These are phyloP conservation scores for Trachelus stipa DNA, from an alignment of 2,888 invertebrate genomes.

Conservation along the genomic window DNA sequence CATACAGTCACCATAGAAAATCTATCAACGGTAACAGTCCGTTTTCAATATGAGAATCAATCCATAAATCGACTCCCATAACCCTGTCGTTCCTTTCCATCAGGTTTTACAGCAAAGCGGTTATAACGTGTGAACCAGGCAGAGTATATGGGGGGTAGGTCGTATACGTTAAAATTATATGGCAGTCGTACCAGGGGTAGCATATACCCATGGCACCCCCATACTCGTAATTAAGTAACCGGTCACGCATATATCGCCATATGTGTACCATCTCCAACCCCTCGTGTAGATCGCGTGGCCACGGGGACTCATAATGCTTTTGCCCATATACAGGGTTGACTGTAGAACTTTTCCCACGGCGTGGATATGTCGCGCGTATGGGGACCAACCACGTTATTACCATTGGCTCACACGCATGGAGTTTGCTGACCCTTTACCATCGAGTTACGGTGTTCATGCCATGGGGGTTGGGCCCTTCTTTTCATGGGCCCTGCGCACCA, in stretches of 20 bases:
- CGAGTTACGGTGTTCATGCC: background rate
- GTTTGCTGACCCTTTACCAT: background rate
- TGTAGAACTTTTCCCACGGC: conserved; percentile 35
- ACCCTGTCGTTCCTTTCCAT: background rate
- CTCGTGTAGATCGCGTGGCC: background rate
- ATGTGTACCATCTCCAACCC: background rate
- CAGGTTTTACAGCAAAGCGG: background rate
- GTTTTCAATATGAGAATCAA: background rate
- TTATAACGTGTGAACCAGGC: background rate
- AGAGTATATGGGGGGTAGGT: background rate
- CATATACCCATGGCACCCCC: background rate
- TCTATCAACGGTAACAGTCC: background rate
- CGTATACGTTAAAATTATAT: background rate
- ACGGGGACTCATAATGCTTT: background rate
- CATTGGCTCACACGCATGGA: conserved; percentile 13
- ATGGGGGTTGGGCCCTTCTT: background rate
- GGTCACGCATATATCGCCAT: background rate
- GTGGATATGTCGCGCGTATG: conserved; percentile 30
- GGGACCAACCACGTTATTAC: conserved; percentile 33
- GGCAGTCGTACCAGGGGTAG: background rate
- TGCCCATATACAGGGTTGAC: background rate
- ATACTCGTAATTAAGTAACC: background rate
- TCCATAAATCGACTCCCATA: background rate
- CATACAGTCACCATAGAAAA: background rate
- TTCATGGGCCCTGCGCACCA: background rate